Percentiles rank a stretch among this genome's conserved stretches.
Evolutionary conservation across 2,113 vertebrate genomes (phyloP).

Genomic region (Peromyscus leucopus): DNA sequence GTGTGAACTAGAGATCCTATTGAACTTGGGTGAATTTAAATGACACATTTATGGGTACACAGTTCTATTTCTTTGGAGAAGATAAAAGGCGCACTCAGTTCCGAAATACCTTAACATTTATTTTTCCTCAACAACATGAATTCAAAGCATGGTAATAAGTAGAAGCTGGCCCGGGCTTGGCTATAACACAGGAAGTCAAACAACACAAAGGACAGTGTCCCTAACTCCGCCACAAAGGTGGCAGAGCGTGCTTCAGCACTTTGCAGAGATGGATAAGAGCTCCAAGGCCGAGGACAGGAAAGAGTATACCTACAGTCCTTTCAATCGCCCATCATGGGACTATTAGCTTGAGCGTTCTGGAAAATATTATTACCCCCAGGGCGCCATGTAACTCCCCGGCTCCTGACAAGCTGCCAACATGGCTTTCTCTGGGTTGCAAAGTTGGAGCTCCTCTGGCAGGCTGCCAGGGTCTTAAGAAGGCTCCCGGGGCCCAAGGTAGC

Average conservation of each 20-base stretch:
- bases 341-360: constrained; percentile 81
- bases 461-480: constrained; percentile 77
- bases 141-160: background rate
- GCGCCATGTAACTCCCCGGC: constrained; percentile 76
- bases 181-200: background rate
- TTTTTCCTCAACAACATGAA: constrained; percentile 36
- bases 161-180: background rate
- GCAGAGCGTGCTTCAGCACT: background rate
- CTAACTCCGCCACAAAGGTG: background rate
- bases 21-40: background rate
- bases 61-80: background rate
- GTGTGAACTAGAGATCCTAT: background rate
- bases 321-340: constrained; percentile 70
- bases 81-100: background rate
- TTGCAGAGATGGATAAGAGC: constrained; percentile 13
- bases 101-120: background rate
- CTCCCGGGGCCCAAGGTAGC: constrained; percentile 78
- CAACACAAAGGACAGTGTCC: background rate
- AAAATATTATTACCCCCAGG: constrained; percentile 83
- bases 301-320: constrained; percentile 56
- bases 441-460: constrained; percentile 77
- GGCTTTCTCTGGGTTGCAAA: constrained; percentile 71
- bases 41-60: background rate
- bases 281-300: background rate
- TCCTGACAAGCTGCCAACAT: constrained; percentile 77